These are phyloP conservation scores for Dinomys branickii DNA, from an alignment of 2,113 vertebrate genomes.

Conservation along the genomic window DNA sequence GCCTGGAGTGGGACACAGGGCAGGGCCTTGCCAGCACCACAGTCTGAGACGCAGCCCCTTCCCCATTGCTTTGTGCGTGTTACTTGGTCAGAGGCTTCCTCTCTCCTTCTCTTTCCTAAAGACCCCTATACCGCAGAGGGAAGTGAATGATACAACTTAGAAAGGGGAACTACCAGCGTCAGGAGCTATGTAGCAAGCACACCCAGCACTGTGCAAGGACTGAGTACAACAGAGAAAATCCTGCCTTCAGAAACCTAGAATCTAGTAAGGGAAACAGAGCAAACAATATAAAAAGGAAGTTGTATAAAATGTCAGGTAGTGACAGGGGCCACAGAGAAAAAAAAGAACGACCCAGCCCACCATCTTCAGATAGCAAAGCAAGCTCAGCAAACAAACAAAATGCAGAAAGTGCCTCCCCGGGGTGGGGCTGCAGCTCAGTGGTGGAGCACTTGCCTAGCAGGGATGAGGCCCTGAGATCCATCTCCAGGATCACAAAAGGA, in stretches of 20 bases:
- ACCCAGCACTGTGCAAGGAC: neutral
- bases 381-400: neutral
- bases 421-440: neutral
- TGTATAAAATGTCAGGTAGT: neutral
- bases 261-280: neutral
- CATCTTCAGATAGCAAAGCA: neutral
- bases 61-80: neutral
- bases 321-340: neutral
- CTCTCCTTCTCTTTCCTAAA: neutral
- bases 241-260: neutral
- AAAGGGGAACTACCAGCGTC: neutral
- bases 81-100: neutral
- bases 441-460: neutral
- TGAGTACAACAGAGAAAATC: neutral
- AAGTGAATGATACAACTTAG: neutral
- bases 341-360: neutral
- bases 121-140: neutral
- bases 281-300: neutral
- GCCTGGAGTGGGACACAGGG: conserved; percentile 31
- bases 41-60: neutral
- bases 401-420: neutral
- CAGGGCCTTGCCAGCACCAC: neutral
- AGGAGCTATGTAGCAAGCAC: neutral
- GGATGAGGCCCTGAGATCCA: neutral
- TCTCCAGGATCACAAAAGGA: neutral